Base-by-base conservation (phyloP, 2,888 invertebrate species). In the Sarcophaga subvicina region DNA sequence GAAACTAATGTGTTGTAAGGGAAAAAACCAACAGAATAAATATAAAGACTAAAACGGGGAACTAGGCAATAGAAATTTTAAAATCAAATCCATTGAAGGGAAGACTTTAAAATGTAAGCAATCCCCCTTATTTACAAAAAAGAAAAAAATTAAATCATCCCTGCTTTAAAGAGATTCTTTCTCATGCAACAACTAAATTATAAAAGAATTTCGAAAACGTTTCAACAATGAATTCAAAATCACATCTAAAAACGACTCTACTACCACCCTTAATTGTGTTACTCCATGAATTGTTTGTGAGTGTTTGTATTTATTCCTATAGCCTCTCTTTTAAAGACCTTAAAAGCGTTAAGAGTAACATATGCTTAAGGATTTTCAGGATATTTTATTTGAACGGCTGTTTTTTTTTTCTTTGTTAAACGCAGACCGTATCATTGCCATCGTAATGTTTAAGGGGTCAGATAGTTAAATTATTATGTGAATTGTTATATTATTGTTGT, bases 1-100 rank as follows among this genome's bases (percentile, higher is more conserved):
- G 90, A 91, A 90, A 91, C 91, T 90, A 91, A 91, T 91, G 88
- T 90, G 83, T 82, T 77, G 79, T 71, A 79, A 67, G 76, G 63
- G 70, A 76, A 76, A 20, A 49, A 17, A 27, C 60, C 47, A 63
- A 54, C 37, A 20, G 59, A 64, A 47, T 63, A 45, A 49, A 20
- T 63, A 8, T 37, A 62, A 71, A 54, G 71, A 70, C 72, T 59
- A 72, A 75, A 82, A 70, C 66, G 75, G 8, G 8, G 6, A 10
- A 37, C 69, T 54, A 25, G 80, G 62, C 79, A 78, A 75, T 25
- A 75, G n/a, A 66, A 17, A 66, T 66, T 73, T 79, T 54, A 54
- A 54, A 54, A 54, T 14, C 4, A 49, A 14, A 49, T 11, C 12
- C 10, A 49, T 12, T 72, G 20, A 76, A 76, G 5, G 8, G n/a